Evolutionary conservation across 2,113 vertebrate genomes (phyloP).

Genomic region (Anser cygnoides): DNA sequence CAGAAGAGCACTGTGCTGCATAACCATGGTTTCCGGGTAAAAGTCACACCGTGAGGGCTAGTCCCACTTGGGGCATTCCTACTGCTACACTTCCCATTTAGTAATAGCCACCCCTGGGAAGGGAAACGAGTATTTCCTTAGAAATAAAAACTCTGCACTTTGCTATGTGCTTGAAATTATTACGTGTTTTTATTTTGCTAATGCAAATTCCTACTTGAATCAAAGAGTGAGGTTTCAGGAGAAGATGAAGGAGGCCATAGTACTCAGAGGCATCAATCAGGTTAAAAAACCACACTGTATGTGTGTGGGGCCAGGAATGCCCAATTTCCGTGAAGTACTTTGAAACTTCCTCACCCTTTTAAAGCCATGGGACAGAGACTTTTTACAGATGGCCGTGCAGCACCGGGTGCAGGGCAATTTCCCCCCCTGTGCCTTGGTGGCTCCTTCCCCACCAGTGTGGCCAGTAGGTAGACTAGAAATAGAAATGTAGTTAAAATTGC

Average conservation of each 20-base stretch:
- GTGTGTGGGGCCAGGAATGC: not conserved
- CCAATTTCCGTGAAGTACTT: not conserved
- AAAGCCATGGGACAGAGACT: accelerated
- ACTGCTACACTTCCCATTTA: not conserved
- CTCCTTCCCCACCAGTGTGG: not conserved
- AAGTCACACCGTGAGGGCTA: not conserved
- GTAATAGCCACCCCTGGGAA: not conserved
- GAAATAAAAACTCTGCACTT: not conserved
- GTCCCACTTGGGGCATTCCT: not conserved
- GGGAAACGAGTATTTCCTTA: not conserved
- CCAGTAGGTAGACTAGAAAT: not conserved
- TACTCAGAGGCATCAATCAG: not conserved
- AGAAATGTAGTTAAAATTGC: not conserved
- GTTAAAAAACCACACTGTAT: not conserved
- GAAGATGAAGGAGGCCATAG: not conserved
- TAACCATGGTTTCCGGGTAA: not conserved
- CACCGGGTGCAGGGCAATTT: accelerated
- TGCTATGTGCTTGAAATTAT: not conserved
- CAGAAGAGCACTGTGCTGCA: not conserved
- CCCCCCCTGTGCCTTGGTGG: not conserved
- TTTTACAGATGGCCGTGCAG: not conserved
- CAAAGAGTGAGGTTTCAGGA: not conserved
- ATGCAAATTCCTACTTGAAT: not conserved
- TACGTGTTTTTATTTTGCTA: not conserved
- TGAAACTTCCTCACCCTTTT: not conserved